Conservation (phyloP, 2,113 vertebrate genomes). For the Copsychus sechellarum region DNA sequence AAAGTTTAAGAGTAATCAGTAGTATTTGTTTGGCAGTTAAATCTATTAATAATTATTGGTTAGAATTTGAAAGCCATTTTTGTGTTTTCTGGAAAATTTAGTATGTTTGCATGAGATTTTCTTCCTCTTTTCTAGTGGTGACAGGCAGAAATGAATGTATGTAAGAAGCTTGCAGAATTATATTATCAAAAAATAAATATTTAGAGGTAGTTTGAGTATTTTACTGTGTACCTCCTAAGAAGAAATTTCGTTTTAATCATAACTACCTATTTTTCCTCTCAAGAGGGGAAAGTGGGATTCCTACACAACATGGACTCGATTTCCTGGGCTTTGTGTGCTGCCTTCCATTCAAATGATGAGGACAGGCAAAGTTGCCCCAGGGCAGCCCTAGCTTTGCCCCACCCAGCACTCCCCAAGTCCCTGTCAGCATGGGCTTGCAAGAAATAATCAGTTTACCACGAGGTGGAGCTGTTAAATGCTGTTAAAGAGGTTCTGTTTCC, state of each 20-base stretch:
- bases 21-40: not conserved
- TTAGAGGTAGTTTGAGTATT: conserved; percentile 75
- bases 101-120: not conserved
- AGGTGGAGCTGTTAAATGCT: not conserved
- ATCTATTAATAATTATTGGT: not conserved
- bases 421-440: not conserved
- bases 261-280: not conserved
- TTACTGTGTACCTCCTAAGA: not conserved
- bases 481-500: not conserved
- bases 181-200: conserved; percentile 84
- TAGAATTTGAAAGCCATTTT: not conserved
- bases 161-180: conserved; percentile 84
- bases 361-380: not conserved
- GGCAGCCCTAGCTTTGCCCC: not conserved
- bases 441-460: not conserved
- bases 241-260: not conserved
- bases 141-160: conserved; percentile 89
- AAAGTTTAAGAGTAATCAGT: not conserved
- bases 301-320: accelerated
- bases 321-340: not conserved
- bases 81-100: not conserved
- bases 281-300: not conserved
- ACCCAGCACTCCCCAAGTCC: not conserved
- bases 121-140: conserved; percentile 70
- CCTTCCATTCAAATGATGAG: accelerated